Evolutionary conservation across 2,797 vertebrate species (phyloP).

Genomic region (Pangasius krempfi): DNA sequence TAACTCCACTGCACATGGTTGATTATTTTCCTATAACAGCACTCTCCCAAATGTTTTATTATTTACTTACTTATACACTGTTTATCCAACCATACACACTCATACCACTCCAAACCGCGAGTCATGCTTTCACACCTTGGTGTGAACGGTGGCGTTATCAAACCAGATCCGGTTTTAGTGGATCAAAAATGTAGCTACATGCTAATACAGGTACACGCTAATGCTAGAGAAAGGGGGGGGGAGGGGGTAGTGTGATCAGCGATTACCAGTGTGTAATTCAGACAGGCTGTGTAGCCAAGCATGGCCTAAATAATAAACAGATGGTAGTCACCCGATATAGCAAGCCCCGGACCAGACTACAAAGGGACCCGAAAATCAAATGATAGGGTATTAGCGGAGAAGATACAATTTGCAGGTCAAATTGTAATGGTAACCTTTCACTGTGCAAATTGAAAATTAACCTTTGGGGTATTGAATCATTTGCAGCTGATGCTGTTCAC

Average conservation of each 20-base stretch:
- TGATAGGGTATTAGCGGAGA: slow-evolving; percentile 80
- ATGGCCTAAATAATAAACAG: slow-evolving; percentile 84
- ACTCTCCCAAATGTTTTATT: neutral
- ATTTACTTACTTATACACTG: neutral
- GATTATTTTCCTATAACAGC: neutral
- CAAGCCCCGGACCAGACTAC: slow-evolving; percentile 74
- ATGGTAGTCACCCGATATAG: slow-evolving; percentile 84
- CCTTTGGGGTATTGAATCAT: slow-evolving; percentile 76
- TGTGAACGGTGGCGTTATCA: neutral
- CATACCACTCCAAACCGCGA: neutral
- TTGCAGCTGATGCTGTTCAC: slow-evolving; percentile 68
- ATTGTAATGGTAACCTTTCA: slow-evolving; percentile 82
- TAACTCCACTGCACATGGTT: neutral
- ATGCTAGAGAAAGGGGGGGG: slow-evolving; percentile 12
- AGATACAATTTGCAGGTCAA: slow-evolving; percentile 86
- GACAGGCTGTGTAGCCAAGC: slow-evolving; percentile 77
- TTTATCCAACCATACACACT: neutral
- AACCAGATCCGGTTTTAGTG: neutral
- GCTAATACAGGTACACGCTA: slow-evolving; percentile 57
- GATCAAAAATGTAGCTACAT: neutral
- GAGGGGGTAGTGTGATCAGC: slow-evolving; percentile 21
- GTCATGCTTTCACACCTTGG: neutral
- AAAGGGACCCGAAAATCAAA: slow-evolving; percentile 78
- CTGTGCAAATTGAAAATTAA: slow-evolving; percentile 86
- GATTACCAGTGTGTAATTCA: slow-evolving; percentile 71